Conservation (phyloP, 37 sponge, comb jelly and placozoan species). For the Axinella damicornis region DNA sequence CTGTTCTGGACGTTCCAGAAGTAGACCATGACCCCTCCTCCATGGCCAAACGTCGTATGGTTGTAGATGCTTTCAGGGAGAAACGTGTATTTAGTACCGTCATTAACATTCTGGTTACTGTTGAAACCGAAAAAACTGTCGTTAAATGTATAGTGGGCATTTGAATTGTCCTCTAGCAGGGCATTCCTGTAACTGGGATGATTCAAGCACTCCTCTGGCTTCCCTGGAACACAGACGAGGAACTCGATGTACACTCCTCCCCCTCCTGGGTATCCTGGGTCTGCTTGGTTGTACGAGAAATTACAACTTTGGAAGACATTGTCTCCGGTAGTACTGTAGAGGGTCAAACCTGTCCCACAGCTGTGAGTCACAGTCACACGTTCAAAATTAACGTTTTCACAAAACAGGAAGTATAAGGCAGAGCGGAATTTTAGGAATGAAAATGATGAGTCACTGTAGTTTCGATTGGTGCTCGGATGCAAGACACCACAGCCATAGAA, state of each 20-base stretch:
- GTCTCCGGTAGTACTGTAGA: slow-evolving; percentile 44
- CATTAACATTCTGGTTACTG: background rate
- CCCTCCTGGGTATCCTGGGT: slow-evolving; percentile 4
- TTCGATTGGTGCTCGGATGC: slow-evolving; percentile 52
- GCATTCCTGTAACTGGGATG: background rate
- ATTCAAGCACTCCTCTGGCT: background rate
- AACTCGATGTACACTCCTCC: slow-evolving; percentile 65
- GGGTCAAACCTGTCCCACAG: slow-evolving; percentile 38
- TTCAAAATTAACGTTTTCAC: slow-evolving; percentile 22
- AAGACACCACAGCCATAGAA: slow-evolving; percentile 47
- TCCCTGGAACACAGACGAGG: slow-evolving; percentile 30
- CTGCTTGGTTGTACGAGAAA: slow-evolving; percentile 27
- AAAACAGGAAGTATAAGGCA: slow-evolving; percentile 47
- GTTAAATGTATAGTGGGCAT: slow-evolving; percentile 1
- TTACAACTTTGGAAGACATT: background rate
- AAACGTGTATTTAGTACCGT: background rate
- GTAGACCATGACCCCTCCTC: slow-evolving; percentile 56
- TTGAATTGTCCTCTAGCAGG: background rate
- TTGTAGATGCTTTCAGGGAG: background rate
- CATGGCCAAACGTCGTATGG: slow-evolving; percentile 56
- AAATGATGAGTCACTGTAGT: background rate
- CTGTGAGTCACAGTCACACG: slow-evolving; percentile 11
- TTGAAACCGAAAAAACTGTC: slow-evolving; percentile 13
- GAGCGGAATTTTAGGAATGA: background rate
- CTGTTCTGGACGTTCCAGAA: slow-evolving; percentile 42